These are phyloP conservation scores for Coregonus sp. DNA, from an alignment of 2,797 vertebrate species.

Conservation along the genomic window DNA sequence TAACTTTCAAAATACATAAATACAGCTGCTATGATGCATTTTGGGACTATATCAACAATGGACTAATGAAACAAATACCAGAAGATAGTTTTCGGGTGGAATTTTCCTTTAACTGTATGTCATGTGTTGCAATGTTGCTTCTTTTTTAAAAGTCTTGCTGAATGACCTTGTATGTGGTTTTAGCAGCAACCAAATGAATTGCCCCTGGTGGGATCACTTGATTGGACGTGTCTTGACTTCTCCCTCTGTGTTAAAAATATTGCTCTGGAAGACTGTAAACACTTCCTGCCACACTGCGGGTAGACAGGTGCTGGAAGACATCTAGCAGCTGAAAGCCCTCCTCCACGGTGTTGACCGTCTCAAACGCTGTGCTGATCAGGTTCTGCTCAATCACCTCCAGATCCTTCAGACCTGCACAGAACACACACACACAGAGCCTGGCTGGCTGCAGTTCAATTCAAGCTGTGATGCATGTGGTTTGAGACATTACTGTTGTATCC, in stretches of 20 bases:
- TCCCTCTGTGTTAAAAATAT: too few species aligned
- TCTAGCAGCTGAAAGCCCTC: conserved; percentile 81
- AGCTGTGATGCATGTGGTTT: conserved; percentile 55
- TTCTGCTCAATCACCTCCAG: conserved; percentile 80
- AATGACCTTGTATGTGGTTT: background rate
- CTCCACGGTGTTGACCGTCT: conserved; percentile 73
- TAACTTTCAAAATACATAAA: too few species aligned
- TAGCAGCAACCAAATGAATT: background rate
- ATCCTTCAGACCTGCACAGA: conserved; percentile 72
- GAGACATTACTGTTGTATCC: conserved; percentile 43
- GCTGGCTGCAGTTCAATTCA: background rate
- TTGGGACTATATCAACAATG: too few species aligned
- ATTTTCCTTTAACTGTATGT: too few species aligned
- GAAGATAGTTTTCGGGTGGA: too few species aligned
- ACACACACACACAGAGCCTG: conserved; percentile 62
- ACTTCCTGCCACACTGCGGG: conserved; percentile 73
- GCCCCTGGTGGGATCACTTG: background rate
- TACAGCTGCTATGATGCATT: too few species aligned
- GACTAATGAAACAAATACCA: too few species aligned
- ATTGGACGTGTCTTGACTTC: too few species aligned
- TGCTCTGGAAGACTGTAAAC: too few species aligned
- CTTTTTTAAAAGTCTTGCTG: background rate
- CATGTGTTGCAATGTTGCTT: background rate
- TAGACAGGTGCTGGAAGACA: conserved; percentile 77
- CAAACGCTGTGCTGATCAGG: conserved; percentile 80